These are phyloP conservation scores for Myoxocephalus aenaeus DNA, from an alignment of 2,797 vertebrate genomes.

Conservation along the genomic window DNA sequence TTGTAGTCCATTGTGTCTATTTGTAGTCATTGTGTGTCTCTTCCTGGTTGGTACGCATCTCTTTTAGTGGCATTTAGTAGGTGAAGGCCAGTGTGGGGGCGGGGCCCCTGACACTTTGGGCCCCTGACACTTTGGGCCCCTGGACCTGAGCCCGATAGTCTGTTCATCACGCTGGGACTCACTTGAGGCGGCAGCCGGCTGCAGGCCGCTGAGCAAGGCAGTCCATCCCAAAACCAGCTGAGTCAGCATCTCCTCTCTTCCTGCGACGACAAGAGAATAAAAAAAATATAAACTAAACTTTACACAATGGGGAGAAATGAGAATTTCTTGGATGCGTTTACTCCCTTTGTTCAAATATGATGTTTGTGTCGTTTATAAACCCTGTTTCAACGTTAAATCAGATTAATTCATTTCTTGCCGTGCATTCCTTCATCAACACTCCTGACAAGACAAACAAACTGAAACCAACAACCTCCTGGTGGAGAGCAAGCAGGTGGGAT, in stretches of 20 bases:
- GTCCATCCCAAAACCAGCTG: slow-evolving; percentile 64
- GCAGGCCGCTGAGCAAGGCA: slow-evolving; percentile 57
- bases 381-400: too few species aligned
- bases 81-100: too few species aligned
- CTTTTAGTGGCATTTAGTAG: neutral
- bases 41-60: too few species aligned
- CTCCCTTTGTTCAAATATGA: neutral
- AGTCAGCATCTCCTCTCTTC: slow-evolving; percentile 59
- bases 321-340: neutral
- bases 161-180: slow-evolving; percentile 1
- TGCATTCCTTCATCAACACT: too few species aligned
- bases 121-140: too few species aligned
- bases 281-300: neutral
- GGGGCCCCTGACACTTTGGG: too few species aligned
- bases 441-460: too few species aligned
- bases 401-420: too few species aligned
- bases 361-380: neutral
- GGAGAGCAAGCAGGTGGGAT: neutral
- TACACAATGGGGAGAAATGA: neutral
- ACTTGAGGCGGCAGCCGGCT: slow-evolving; percentile 50
- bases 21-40: too few species aligned
- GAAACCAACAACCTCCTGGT: neutral
- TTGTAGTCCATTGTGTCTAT: too few species aligned
- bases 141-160: too few species aligned
- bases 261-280: slow-evolving; percentile 15